phyloP scores from a whole-genome alignment of 2,113 vertebrate genomes.

The Chaetodon auriga region DNA sequence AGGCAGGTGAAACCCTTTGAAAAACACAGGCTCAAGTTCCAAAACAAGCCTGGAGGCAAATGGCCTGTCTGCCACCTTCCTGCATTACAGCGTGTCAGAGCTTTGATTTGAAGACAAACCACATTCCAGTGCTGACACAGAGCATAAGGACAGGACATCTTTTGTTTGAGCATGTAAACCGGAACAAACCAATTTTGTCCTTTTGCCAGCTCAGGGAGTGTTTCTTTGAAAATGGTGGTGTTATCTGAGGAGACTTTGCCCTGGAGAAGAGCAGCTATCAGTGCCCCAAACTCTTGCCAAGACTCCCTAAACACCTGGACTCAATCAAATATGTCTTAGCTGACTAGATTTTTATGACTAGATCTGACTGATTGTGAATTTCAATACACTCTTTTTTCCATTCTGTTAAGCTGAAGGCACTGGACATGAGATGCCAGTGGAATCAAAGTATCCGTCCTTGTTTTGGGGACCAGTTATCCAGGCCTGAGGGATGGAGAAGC shows the following conservation, averaged over 20 bases:
- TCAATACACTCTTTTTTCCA: neutral
- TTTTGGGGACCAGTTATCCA: neutral
- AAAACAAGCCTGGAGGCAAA: slow-evolving; percentile 12
- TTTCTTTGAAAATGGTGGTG: slow-evolving; percentile 28
- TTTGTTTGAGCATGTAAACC: slow-evolving; percentile 9
- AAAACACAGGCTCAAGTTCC: slow-evolving; percentile 26
- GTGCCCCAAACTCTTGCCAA: slow-evolving; percentile 24
- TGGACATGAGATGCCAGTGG: neutral
- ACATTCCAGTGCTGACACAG: slow-evolving; percentile 50
- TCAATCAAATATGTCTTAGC: neutral
- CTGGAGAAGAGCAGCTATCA: slow-evolving; percentile 5
- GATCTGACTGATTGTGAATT: neutral
- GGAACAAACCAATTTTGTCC: slow-evolving; percentile 10
- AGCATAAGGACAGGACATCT: slow-evolving; percentile 1
- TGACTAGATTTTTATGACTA: neutral
- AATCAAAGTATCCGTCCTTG: neutral
- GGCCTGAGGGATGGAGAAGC: slow-evolving; percentile 43
- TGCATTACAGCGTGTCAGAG: slow-evolving; percentile 7
- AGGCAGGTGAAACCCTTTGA: neutral
- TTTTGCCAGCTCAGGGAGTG: slow-evolving; percentile 19
- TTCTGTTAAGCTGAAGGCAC: neutral
- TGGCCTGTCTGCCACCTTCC: neutral
- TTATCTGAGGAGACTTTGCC: slow-evolving; percentile 51
- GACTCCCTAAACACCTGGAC: neutral
- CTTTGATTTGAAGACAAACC: slow-evolving; percentile 32